Evolutionary conservation across 2,113 vertebrate species (phyloP), one percentile per base, ranked within the genome.

Genomic region (Esox niger): DNA sequence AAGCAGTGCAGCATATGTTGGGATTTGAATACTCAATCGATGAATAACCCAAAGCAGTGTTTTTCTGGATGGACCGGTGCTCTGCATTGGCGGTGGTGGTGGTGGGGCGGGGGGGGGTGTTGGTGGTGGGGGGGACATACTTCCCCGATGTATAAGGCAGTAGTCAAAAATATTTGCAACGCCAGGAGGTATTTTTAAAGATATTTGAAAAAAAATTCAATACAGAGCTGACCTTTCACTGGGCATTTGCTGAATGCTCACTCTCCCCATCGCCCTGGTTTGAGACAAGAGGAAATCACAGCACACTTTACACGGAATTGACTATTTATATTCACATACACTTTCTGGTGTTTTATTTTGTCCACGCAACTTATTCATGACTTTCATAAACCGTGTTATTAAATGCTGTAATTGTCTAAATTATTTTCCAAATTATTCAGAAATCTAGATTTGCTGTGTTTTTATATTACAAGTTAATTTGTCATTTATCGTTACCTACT

Each of bases 1-100:
- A 88, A 85, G 84, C 82, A 72, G 79, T 86, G 82, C 82, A 86
- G 87, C 90, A 89, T 88, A 91, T 91, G 90, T 84, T 90, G 86
- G 94, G 90, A 94, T 95, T 95, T 96, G 95, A 96, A 95, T 94
- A 94, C 92, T 93, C 95, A 95, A 99, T 98, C 97, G 94, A 98
- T 98, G 95, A 96, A 98, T 98, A 97, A 96, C 97, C 96, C 93
- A 95, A 91, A 98, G 96, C 91, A 74, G 56, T 92, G 84, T 91
- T 89, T 88, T 94, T 87, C 91, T 91, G 89, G 92, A 91, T 91
- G 91, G 93, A 91, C 92, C 94, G 92, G 93, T 57, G 64, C 31
- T n/a, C 20, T 17, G 38, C 20, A 25, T 47, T 62, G 71, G 71
- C 82, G 80, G 79, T 49, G 33, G 75, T 31, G 43, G 32, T 79